These are phyloP conservation scores for Dione vanillae DNA, from an alignment of 2,888 invertebrate species.

Conservation along the genomic window DNA sequence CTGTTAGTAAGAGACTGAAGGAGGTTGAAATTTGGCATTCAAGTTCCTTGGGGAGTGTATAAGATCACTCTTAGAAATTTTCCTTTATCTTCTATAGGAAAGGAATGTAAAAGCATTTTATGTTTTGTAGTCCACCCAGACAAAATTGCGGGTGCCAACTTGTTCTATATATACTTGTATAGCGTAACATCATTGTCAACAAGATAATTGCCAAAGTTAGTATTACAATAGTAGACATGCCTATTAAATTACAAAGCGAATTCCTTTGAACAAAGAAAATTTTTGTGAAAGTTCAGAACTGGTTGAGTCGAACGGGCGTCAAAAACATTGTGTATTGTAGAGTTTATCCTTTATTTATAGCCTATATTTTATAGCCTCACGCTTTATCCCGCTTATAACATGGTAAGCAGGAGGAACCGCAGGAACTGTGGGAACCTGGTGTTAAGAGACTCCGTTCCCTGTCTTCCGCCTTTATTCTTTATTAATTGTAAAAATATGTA, in stretches of 20 bases:
- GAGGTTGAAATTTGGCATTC: background rate
- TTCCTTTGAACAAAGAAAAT: slow-evolving; percentile 6
- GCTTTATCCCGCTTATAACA: no score
- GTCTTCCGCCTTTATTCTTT: background rate
- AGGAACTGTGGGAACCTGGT: no score
- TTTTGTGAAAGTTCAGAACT: slow-evolving; percentile 2
- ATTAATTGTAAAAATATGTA: background rate
- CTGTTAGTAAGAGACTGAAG: no score
- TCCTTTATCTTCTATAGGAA: no score
- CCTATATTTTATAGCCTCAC: no score
- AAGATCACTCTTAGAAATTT: background rate
- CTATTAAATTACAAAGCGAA: background rate
- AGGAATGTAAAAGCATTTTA: no score
- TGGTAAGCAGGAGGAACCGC: no score
- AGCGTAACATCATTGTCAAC: background rate
- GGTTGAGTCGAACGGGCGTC: slow-evolving; percentile 1
- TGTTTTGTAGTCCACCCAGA: background rate
- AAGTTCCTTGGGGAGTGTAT: background rate
- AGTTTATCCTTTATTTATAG: no score
- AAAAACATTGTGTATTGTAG: no score
- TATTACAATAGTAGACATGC: background rate
- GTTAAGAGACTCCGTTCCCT: no score
- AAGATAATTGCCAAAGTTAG: slow-evolving; percentile 4
- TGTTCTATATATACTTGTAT: background rate
- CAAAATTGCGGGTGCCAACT: background rate